phyloP scores from a whole-genome alignment of 1,140 invertebrate species.

The Cyrtorhinus lividipennis region DNA sequence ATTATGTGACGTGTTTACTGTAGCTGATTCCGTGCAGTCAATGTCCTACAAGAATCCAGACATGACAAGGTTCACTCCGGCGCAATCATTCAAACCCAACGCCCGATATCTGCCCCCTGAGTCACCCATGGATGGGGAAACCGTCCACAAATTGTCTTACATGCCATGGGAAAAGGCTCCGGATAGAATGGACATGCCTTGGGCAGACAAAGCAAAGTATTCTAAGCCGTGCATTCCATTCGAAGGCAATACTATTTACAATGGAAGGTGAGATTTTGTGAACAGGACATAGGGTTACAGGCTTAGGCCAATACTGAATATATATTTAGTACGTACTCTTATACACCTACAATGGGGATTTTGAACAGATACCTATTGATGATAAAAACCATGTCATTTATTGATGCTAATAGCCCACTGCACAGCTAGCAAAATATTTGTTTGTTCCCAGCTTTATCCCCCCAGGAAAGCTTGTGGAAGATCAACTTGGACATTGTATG shows the following conservation, averaged over 20 bases:
- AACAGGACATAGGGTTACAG: not conserved
- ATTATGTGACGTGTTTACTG: slow-evolving; percentile 7
- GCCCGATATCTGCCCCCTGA: slow-evolving; percentile 20
- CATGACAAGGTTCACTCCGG: slow-evolving; percentile 19
- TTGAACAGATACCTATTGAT: not conserved
- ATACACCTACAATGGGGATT: not conserved
- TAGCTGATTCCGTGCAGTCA: slow-evolving; percentile 14
- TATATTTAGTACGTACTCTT: not conserved
- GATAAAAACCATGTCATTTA: not conserved
- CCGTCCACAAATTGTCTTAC: slow-evolving; percentile 22
- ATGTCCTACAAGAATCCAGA: slow-evolving; percentile 24
- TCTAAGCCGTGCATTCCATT: slow-evolving; percentile 14
- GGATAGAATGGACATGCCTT: slow-evolving; percentile 19
- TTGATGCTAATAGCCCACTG: too few relatives aligned
- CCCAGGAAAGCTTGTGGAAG: slow-evolving; percentile 20
- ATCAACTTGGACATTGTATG: slow-evolving; percentile 18
- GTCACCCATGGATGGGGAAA: slow-evolving; percentile 21
- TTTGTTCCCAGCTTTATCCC: slow-evolving; percentile 16
- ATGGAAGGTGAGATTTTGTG: slow-evolving; percentile 19
- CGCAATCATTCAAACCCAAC: slow-evolving; percentile 21
- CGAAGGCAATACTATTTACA: slow-evolving; percentile 22
- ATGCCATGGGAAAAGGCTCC: slow-evolving; percentile 20
- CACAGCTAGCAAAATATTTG: too few relatives aligned
- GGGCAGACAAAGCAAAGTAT: slow-evolving; percentile 20
- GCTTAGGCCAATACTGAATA: not conserved